Conservation (phyloP, 2,797 vertebrate genomes). For the Phrynocephalus forsythii region DNA sequence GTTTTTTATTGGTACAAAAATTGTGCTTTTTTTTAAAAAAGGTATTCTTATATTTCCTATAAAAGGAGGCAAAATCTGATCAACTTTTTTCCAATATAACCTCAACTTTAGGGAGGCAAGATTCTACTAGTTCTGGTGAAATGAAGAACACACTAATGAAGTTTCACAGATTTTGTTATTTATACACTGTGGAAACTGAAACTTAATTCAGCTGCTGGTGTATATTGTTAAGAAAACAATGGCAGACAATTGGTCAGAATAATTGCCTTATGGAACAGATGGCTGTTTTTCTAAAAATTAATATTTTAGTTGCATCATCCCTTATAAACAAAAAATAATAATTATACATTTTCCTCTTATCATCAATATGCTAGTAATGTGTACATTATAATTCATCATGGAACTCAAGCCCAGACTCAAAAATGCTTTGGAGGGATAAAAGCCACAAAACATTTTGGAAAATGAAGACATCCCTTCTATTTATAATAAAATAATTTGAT, state of each 20-base stretch:
- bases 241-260: slow-evolving; percentile 19
- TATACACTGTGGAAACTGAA: slow-evolving; percentile 36
- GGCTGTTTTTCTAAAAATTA: not conserved
- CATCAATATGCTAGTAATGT: not conserved
- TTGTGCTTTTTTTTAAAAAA: slow-evolving; percentile 1
- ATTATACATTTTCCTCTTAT: not conserved
- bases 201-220: slow-evolving; percentile 38
- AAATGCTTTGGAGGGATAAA: not conserved
- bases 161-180: slow-evolving; percentile 48
- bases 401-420: not conserved
- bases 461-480: not conserved
- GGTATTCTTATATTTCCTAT: slow-evolving; percentile 38
- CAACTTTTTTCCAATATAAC: slow-evolving; percentile 34
- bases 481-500: slow-evolving; percentile 2
- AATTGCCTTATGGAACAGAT: slow-evolving; percentile 1
- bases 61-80: slow-evolving; percentile 47
- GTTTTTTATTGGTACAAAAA: slow-evolving; percentile 23
- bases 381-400: not conserved
- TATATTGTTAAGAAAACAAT: slow-evolving; percentile 33
- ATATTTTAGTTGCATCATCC: not conserved
- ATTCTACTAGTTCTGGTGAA: slow-evolving; percentile 29
- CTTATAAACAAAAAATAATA: not conserved
- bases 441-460: not conserved
- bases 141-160: slow-evolving; percentile 42
- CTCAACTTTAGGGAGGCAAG: slow-evolving; percentile 31